phyloP scores from a whole-genome alignment of 2,888 invertebrate species.

The Eupithecia pulchellata region DNA sequence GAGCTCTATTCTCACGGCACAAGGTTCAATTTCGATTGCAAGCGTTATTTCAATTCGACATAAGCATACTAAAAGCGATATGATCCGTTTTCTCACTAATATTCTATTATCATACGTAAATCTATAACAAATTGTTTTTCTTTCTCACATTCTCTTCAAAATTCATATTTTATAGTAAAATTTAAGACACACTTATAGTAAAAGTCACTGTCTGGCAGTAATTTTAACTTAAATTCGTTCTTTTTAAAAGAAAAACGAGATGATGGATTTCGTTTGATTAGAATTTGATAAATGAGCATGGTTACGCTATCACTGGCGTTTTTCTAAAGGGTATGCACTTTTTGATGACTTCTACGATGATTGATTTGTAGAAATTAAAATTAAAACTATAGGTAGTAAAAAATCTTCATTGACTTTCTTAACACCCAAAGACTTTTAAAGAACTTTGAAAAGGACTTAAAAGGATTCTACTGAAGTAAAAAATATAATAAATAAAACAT shows the following conservation, averaged over 20 bases:
- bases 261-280: not conserved
- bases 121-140: constrained; percentile 1
- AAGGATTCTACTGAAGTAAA: not conserved
- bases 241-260: not conserved
- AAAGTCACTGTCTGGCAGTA: not conserved
- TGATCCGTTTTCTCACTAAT: constrained; percentile 24
- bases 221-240: not conserved
- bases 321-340: constrained; percentile 54
- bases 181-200: not conserved
- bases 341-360: constrained; percentile 50
- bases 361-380: not conserved
- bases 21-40: constrained; percentile 26
- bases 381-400: not conserved
- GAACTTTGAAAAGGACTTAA: not conserved
- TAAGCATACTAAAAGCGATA: constrained; percentile 42
- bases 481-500: not conserved
- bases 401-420: not conserved
- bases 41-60: constrained; percentile 39
- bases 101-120: not conserved
- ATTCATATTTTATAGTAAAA: not conserved
- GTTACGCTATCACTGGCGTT: constrained; percentile 57
- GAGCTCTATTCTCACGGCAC: constrained; percentile 22
- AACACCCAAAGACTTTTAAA: not conserved
- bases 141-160: not conserved
- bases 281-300: constrained; percentile 64